Evolutionary conservation across 2,888 invertebrate species (phyloP).

Genomic region (Lycaena phlaeas): DNA sequence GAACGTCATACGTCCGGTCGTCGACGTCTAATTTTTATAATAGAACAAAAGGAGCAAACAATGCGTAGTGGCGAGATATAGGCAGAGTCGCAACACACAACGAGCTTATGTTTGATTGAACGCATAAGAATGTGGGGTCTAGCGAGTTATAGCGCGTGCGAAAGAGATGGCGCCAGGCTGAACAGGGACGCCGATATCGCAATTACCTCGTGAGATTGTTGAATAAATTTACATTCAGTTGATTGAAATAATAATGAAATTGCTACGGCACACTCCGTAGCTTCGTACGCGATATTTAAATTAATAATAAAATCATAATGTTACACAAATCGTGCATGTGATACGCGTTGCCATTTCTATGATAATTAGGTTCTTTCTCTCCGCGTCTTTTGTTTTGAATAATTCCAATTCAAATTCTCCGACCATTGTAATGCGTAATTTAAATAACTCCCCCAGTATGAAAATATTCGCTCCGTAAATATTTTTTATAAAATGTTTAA

Average conservation of each 20-base stretch:
- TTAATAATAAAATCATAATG: constrained; percentile 70
- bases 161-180: constrained; percentile 26
- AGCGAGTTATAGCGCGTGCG: constrained; percentile 32
- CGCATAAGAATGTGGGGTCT: constrained; percentile 65
- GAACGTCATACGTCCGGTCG: constrained; percentile 20
- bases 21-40: constrained; percentile 44
- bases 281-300: constrained; percentile 67
- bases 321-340: constrained; percentile 57
- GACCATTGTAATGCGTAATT: constrained; percentile 18
- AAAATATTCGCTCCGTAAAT: constrained; percentile 14
- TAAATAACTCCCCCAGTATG: constrained; percentile 17
- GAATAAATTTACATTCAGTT: constrained; percentile 73
- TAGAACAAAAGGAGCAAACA: constrained; percentile 50
- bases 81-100: constrained; percentile 33
- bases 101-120: constrained; percentile 64
- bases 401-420: constrained; percentile 30
- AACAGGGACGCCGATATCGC: constrained; percentile 48
- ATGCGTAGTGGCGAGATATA: constrained; percentile 37
- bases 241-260: constrained; percentile 74
- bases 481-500: constrained; percentile 8
- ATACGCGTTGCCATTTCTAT: constrained; percentile 46
- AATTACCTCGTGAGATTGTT: constrained; percentile 73
- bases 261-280: constrained; percentile 62
- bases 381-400: constrained; percentile 35
- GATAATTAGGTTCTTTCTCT: constrained; percentile 48